Evolutionary conservation across 2,113 vertebrate species (phyloP).

Genomic region (Eidolon helvum): DNA sequence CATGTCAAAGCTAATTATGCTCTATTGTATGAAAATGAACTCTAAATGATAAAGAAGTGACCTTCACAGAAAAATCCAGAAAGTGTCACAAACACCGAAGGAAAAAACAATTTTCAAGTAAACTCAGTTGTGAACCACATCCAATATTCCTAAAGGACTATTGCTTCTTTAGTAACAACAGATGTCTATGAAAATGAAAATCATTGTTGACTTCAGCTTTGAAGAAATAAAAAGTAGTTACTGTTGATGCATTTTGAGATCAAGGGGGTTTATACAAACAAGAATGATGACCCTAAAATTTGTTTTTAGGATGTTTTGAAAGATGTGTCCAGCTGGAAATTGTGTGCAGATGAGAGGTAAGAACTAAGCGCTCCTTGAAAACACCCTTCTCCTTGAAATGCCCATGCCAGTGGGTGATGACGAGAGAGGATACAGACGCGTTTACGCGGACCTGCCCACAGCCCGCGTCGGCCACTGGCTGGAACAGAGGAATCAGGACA

Average conservation of each 20-base stretch:
- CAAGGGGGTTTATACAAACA: neutral
- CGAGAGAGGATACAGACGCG: neutral
- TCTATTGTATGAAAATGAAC: neutral
- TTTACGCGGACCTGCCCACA: neutral
- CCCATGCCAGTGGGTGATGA: neutral
- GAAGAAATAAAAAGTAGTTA: neutral
- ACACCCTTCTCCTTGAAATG: conserved; percentile 10
- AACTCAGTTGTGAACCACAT: neutral
- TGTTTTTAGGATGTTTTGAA: neutral
- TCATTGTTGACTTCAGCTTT: neutral
- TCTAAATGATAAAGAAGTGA: neutral
- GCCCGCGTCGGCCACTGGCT: neutral
- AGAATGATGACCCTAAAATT: neutral
- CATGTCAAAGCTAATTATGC: neutral
- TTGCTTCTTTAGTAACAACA: neutral
- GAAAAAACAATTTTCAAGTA: neutral
- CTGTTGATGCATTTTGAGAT: neutral
- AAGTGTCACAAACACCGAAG: neutral
- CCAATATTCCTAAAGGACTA: neutral
- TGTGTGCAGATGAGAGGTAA: neutral
- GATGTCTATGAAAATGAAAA: neutral
- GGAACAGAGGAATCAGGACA: conserved; percentile 33
- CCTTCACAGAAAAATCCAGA: neutral
- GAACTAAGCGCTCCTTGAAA: conserved; percentile 41
- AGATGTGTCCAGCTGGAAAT: neutral